Percentiles rank a stretch among this genome's conserved stretches.
Evolutionary conservation across 2,888 invertebrate species (phyloP).

Genomic region (Bombyx huttoni): DNA sequence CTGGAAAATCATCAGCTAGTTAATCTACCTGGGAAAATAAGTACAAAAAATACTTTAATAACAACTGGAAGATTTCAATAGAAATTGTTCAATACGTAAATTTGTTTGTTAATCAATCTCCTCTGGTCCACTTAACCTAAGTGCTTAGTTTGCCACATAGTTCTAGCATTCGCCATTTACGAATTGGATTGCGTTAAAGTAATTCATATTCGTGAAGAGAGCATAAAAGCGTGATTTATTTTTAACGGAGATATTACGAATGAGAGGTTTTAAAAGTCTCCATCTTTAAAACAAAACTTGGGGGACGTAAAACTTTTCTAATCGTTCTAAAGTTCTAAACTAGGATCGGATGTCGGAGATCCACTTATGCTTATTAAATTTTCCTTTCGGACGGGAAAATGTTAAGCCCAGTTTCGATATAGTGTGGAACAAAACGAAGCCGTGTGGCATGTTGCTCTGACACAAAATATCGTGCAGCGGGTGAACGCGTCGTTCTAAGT

Average conservation of each 20-base stretch:
- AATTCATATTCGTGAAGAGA: constrained; percentile 3
- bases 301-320: constrained; percentile 27
- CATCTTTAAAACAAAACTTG: constrained; percentile 8
- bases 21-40: too few species aligned
- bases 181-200: constrained; percentile 4
- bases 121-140: background rate
- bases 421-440: constrained; percentile 38
- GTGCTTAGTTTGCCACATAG: constrained; percentile 4
- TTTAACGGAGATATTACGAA: constrained; percentile 17
- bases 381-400: constrained; percentile 42
- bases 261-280: constrained; percentile 8
- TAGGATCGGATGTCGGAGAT: constrained; percentile 28
- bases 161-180: constrained; percentile 4
- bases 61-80: too few species aligned
- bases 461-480: constrained; percentile 59
- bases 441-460: constrained; percentile 46
- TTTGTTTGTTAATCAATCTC: background rate
- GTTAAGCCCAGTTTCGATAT: constrained; percentile 32
- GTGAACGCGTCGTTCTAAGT: constrained; percentile 52
- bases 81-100: too few species aligned
- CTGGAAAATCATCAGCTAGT: too few species aligned
- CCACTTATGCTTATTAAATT: constrained; percentile 51
- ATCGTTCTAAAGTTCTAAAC: constrained; percentile 25
- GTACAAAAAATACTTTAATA: too few species aligned
- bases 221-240: constrained; percentile 16